phyloP scores from a whole-genome alignment of 2,888 invertebrate species.

The Drosophila longiperda region DNA sequence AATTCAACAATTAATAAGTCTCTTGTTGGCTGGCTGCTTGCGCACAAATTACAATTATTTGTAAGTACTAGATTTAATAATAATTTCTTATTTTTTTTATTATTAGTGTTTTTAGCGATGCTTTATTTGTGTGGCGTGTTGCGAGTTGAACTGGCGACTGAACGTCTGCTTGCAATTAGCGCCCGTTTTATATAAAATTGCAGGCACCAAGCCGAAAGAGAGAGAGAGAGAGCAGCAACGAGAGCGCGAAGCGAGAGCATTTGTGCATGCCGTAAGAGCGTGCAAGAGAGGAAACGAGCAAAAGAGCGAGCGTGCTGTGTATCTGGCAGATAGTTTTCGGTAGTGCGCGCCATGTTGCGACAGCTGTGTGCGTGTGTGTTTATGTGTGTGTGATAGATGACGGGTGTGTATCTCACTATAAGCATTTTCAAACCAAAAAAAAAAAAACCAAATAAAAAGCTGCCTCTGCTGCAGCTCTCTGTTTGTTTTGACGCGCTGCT shows the following conservation, averaged over 20 bases:
- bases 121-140: slow-evolving; percentile 48
- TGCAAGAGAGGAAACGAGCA: slow-evolving; percentile 14
- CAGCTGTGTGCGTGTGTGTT: slow-evolving; percentile 16
- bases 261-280: slow-evolving; percentile 20
- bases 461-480: slow-evolving; percentile 56
- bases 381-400: slow-evolving; percentile 31
- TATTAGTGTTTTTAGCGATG: slow-evolving; percentile 12
- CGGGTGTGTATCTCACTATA: slow-evolving; percentile 52
- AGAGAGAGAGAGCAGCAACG: not conserved
- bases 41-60: slow-evolving; percentile 45
- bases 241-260: not conserved
- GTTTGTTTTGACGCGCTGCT: slow-evolving; percentile 72
- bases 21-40: slow-evolving; percentile 51
- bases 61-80: slow-evolving; percentile 25
- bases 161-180: slow-evolving; percentile 87
- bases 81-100: slow-evolving; percentile 23
- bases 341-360: slow-evolving; percentile 62
- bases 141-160: slow-evolving; percentile 86
- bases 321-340: slow-evolving; percentile 56
- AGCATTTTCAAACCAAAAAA: slow-evolving; percentile 51
- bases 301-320: slow-evolving; percentile 43
- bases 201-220: slow-evolving; percentile 43
- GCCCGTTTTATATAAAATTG: slow-evolving; percentile 82
- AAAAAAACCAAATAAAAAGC: not conserved
- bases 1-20: slow-evolving; percentile 63